phyloP scores from a whole-genome alignment of 1,140 invertebrate species.

The Bilobella aurantiaca region DNA sequence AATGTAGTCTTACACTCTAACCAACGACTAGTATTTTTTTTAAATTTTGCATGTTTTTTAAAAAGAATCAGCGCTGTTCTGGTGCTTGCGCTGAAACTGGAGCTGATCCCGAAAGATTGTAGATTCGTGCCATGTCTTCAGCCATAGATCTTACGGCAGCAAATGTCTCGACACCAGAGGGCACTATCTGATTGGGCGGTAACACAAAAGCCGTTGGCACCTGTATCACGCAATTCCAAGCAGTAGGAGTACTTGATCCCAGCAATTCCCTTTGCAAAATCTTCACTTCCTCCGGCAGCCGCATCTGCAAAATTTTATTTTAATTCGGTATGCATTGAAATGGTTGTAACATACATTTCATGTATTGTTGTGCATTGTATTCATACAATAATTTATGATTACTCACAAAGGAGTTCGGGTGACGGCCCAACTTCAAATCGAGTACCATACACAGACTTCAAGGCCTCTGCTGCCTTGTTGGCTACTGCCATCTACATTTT shows the following conservation, averaged over 20 bases:
- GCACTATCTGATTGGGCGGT: conserved; percentile 41
- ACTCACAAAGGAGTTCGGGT: conserved; percentile 23
- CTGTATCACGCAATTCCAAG: conserved; percentile 24
- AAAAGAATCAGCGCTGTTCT: too few species aligned
- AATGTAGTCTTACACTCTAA: too few species aligned
- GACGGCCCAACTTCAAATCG: conserved; percentile 26
- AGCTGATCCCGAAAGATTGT: conserved; percentile 9
- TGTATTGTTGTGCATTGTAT: too few species aligned
- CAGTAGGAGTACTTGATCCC: conserved; percentile 23
- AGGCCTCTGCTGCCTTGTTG: conserved; percentile 18
- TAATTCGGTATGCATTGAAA: too few species aligned
- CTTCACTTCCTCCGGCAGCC: conserved; percentile 21
- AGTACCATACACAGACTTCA: conserved; percentile 23
- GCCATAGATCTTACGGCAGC: conserved; percentile 69
- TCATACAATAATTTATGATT: not conserved
- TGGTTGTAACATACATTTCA: too few species aligned
- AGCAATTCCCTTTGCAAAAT: conserved; percentile 23
- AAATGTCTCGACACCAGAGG: conserved; percentile 39
- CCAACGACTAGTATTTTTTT: too few species aligned
- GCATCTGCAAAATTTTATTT: too few species aligned
- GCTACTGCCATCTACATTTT: conserved; percentile 16
- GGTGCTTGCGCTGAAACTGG: too few species aligned
- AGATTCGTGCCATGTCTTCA: conserved; percentile 10
- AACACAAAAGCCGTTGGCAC: conserved; percentile 42
- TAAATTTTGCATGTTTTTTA: too few species aligned